Percentiles rank a stretch among this genome's conserved stretches.
These are phyloP conservation scores for Hemichromis elongatus DNA, from an alignment of 2,113 vertebrate genomes.

Conservation along the genomic window DNA sequence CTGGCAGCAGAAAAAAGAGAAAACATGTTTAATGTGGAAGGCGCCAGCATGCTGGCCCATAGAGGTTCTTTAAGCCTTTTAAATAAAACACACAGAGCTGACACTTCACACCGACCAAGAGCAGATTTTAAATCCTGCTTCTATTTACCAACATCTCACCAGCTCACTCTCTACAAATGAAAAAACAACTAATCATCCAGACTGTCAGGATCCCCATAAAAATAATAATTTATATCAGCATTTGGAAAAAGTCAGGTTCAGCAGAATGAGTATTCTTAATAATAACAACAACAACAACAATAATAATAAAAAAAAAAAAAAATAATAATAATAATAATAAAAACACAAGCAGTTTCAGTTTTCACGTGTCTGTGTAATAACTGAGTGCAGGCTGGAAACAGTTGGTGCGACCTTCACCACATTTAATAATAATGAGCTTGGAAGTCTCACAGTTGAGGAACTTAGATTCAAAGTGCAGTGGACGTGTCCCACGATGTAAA, in stretches of 20 bases:
- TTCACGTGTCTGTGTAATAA: not conserved
- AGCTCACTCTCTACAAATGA: not conserved
- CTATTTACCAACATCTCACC: not conserved
- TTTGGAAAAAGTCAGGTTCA: not conserved
- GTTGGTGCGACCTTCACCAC: not conserved
- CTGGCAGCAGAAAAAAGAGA: constrained; percentile 45
- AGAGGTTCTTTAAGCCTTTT: not conserved
- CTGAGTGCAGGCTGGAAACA: not conserved
- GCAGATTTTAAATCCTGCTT: not conserved
- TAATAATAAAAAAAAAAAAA: not conserved
- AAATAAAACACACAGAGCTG: not conserved
- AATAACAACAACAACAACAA: no score
- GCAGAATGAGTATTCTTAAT: not conserved
- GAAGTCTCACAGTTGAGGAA: not conserved
- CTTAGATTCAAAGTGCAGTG: not conserved
- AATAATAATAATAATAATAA: not conserved
- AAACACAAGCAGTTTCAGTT: not conserved
- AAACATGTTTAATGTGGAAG: constrained; percentile 11
- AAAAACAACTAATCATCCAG: not conserved
- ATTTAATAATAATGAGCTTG: not conserved
- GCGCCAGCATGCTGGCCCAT: not conserved
- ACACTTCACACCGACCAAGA: not conserved
- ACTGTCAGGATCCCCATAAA: not conserved
- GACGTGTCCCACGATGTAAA: not conserved
- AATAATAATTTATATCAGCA: not conserved